Base-by-base conservation (phyloP, 2,113 vertebrate species). In the Coracopsis vasa region DNA sequence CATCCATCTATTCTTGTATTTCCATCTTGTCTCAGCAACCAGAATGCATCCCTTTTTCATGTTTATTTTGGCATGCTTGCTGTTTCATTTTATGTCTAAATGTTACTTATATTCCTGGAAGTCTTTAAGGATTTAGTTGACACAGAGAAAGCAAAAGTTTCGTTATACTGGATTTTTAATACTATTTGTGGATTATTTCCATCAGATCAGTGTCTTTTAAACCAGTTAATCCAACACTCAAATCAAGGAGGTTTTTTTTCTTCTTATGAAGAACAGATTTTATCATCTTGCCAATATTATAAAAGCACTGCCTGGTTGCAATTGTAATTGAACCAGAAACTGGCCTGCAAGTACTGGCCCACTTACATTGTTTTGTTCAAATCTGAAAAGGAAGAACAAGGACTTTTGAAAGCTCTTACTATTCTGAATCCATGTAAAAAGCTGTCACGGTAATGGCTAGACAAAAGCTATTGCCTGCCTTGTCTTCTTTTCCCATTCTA, bases 191-290 rank as follows among this genome's bases (percentile, higher is more conserved):
- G 44, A 62, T 78, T 88, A 83, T 47, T 92, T 86, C 5, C 47
- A 79, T 94, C 71, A 97, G 53, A 94, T 7, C 35, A 90, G 31
- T 86, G 75, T 44, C 70, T 69, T 95, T 88, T 64, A 88, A 97
- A 95, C 51, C 71, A 92, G 60, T 86, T 95, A 97, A 92, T 80
- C 69, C 71, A 91, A 65, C 37, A 24, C 54, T 95, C 61, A 66
- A 92, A 60, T 86, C 81, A 88, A 94, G 62, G 79, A 85, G 39
- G 16, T 78, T 88, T 89, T 50, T 90, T 6, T 65, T 97, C 58
- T 88, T 71, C 41, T n/a, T 58, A 58, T 77, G 69, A 78, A 93
- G 78, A 92, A 72, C 47, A 54, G 80, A 86, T 90, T 85, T 73
- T 69, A 67, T 94, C 39, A 64, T 74, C 33, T 54, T 72, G 62